Base-by-base conservation (phyloP, 2,888 invertebrate species). In the Timema podura region DNA sequence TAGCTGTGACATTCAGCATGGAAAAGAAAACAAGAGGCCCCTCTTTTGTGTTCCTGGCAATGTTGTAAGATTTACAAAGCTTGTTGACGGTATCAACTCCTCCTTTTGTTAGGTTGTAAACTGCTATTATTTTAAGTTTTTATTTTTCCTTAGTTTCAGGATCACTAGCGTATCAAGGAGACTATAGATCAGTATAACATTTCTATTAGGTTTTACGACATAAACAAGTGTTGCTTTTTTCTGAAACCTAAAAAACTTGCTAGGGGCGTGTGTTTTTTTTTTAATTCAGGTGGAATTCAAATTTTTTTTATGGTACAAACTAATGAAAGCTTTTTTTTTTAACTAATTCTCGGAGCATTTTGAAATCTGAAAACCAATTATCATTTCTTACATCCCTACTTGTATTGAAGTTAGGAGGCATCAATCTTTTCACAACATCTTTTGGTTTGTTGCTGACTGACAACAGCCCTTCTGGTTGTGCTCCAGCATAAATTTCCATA, bases 11-110 rank as follows among this genome's bases (percentile, higher is more conserved):
- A 68, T 74, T 73, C 51, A 75, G 44, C 46, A 74, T 47, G 49
- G 72, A 16, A 67, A 64, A 74, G 65, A 74, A 74, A 30, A 68
- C 73, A 71, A 75, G 70, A 61, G 73, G 71, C 75, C 74, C 74
- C 64, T 73, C 61, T 65, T 68, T 69, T 70, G 73, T 73, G 48
- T 65, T 67, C 61, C 74, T 68, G 47, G 67, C 65, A 65, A 47
- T 47, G 46, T 57, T n/a, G 15, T 57, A 57, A n/a, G 57, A 9
- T 16, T 15, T 0, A 57, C 57, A 11, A 8, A 57, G 6, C 30
- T 8, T 57, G 30, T 57, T 30, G 30, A 57, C 57, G 15, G 16
- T 54, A 11, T n/a, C 16, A 5, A 54, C 54, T 54, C n/a, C 54
- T 6, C 7, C n/a, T 54, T 54, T 54, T 5, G 57, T 57, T 57